A percentile compares a stretch with the other conserved stretches of the same genome.
These are phyloP conservation scores for Coronaproctus castanopsis DNA, from an alignment of 2,888 invertebrate genomes.

Conservation along the genomic window DNA sequence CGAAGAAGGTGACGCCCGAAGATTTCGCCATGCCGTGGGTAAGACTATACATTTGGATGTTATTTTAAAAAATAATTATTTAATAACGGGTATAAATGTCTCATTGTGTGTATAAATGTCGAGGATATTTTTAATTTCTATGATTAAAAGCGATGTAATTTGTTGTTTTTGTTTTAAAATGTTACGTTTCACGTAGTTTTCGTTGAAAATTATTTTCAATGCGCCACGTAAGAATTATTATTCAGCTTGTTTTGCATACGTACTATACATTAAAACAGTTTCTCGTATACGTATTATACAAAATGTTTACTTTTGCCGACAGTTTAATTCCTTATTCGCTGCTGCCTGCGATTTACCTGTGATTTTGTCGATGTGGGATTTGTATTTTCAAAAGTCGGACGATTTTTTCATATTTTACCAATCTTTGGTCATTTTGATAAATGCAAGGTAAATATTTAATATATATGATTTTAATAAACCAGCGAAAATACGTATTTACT, in stretches of 20 bases:
- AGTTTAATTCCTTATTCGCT: slow-evolving; percentile 72
- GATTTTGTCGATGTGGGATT: slow-evolving; percentile 85
- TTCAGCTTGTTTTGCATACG: too few relatives aligned
- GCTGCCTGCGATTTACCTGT: slow-evolving; percentile 68
- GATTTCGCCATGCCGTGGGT: slow-evolving; percentile 72
- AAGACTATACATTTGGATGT: too few relatives aligned
- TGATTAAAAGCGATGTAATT: too few relatives aligned
- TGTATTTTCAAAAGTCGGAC: slow-evolving; percentile 87
- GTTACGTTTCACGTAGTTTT: too few relatives aligned
- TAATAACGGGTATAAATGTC: not conserved
- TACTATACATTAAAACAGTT: too few relatives aligned
- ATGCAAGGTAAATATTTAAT: slow-evolving; percentile 51
- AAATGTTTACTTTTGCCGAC: too few relatives aligned
- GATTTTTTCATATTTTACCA: slow-evolving; percentile 92
- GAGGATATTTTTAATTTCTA: not conserved
- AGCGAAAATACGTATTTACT: too few relatives aligned
- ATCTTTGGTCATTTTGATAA: slow-evolving; percentile 82
- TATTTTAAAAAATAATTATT: not conserved
- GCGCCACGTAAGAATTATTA: too few relatives aligned
- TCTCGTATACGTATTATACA: too few relatives aligned
- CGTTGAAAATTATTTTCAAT: too few relatives aligned
- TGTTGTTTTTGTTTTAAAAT: too few relatives aligned
- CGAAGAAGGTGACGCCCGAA: slow-evolving; percentile 80
- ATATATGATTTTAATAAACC: too few relatives aligned
- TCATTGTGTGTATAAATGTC: not conserved